Evolutionary conservation across 2,113 vertebrate species (phyloP), one percentile per base, ranked within the genome.

Genomic region (Penelope pileata): DNA sequence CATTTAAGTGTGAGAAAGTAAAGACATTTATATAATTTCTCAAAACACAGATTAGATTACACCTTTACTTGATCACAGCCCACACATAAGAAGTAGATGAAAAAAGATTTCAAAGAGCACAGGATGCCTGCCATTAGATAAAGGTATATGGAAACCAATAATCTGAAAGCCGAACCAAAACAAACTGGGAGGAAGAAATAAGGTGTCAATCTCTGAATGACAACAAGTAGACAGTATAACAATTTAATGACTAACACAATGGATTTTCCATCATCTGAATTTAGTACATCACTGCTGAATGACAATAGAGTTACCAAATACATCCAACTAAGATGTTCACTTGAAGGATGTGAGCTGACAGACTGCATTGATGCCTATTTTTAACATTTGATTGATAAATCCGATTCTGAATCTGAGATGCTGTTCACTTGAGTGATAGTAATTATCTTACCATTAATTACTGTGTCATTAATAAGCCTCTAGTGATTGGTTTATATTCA

Each of bases 241-340:
- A 83, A 63, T 86, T 42, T 67, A 91, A 63, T 86, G 81, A 89
- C 16, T 59, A 56, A 79, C 60, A 93, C 8, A n/a, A 92, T 78
- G 47, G 92, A 88, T 96, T 93, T 92, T 93, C 58, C 36, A 84
- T 89, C 66, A 76, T 30, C 53, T 89, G 69, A 89, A 89, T 84
- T 94, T 75, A 82, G n/a, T 56, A 64, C 36, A 82, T 84, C 27
- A 32, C 32, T 34, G 56, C 26, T 59, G 59, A 42, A 86, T 86
- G 60, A 60, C 64, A 81, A 67, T 23, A 72, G 12, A 3, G 3
- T 56, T 82, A 62, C 40, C 3, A 5, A 91, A 84, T 43, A 84
- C 43, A 79, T 78, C 16, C 48, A 91, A 17, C 34, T 77, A 88
- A 89, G 18, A 23, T 42, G n/a, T 78, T 30, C 83, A 32, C 47